Conservation (phyloP, 2,797 vertebrate species). For the Lacerta agilis region DNA sequence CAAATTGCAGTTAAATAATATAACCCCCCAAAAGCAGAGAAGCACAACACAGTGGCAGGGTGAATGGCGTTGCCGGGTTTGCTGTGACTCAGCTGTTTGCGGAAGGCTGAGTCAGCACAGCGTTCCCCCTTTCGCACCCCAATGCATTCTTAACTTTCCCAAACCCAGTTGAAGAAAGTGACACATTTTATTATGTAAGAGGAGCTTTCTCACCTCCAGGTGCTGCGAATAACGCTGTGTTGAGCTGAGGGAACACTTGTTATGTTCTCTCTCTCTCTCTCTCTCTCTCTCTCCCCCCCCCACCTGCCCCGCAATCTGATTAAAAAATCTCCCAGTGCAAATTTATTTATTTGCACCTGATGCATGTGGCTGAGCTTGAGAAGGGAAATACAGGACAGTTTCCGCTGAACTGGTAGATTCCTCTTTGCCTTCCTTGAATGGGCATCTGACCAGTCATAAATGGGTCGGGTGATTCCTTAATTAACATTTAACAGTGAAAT, state of each 20-base stretch:
- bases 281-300: too few relatives aligned
- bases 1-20: not conserved
- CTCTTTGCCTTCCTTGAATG: not conserved
- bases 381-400: not conserved
- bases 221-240: conserved; percentile 44
- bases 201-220: conserved; percentile 56
- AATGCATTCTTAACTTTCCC: conserved; percentile 33
- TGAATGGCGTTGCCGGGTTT: not conserved
- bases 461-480: not conserved
- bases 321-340: not conserved
- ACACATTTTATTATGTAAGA: conserved; percentile 45
- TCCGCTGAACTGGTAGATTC: not conserved
- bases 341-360: not conserved
- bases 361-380: rapidly evolving
- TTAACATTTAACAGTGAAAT: too few relatives aligned
- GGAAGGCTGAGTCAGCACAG: conserved; percentile 15
- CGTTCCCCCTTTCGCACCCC: not conserved
- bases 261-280: not conserved
- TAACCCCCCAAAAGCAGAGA: not conserved
- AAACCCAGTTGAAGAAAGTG: conserved; percentile 9
- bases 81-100: not conserved
- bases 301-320: not conserved
- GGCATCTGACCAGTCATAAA: not conserved
- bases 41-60: not conserved
- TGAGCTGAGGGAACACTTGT: conserved; percentile 33